Evolutionary conservation across 92 coral and sea anemone genomes (phyloP).

Genomic region (Hydrozoanthus gracilis): DNA sequence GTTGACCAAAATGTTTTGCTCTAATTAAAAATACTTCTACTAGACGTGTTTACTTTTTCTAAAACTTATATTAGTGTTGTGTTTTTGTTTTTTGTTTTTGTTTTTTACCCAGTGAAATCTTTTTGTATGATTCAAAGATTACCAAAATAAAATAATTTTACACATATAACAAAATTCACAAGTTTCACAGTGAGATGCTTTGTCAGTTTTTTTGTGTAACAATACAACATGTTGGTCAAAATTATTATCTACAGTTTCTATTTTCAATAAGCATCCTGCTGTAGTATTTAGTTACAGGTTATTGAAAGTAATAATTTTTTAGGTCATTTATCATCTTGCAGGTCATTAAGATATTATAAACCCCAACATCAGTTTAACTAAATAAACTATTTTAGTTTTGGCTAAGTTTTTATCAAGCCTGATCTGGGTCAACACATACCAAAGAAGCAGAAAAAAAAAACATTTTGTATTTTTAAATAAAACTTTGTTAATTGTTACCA

Average conservation of each 20-base stretch:
- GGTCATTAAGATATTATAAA: not conserved
- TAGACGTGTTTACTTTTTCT: not conserved
- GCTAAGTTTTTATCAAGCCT: not conserved
- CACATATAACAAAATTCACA: not conserved
- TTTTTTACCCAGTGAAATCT: too few relatives aligned
- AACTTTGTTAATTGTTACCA: too few relatives aligned
- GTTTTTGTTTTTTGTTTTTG: not conserved
- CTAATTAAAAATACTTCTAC: too few relatives aligned
- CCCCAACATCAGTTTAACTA: not conserved
- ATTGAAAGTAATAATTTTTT: not conserved
- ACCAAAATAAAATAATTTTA: too few relatives aligned
- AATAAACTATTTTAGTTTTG: not conserved
- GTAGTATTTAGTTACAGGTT: not conserved
- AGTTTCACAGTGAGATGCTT: not conserved
- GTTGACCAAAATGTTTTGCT: not conserved
- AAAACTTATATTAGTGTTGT: not conserved
- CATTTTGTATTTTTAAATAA: too few relatives aligned
- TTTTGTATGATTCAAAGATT: too few relatives aligned
- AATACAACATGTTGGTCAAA: not conserved
- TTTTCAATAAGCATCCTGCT: not conserved
- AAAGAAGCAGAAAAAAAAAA: not conserved
- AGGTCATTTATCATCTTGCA: not conserved
- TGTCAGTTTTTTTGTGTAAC: not conserved
- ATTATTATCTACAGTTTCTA: not conserved
- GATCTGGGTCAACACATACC: not conserved